phyloP scores from a whole-genome alignment of 2,888 invertebrate species.

The Clivina fossor region DNA sequence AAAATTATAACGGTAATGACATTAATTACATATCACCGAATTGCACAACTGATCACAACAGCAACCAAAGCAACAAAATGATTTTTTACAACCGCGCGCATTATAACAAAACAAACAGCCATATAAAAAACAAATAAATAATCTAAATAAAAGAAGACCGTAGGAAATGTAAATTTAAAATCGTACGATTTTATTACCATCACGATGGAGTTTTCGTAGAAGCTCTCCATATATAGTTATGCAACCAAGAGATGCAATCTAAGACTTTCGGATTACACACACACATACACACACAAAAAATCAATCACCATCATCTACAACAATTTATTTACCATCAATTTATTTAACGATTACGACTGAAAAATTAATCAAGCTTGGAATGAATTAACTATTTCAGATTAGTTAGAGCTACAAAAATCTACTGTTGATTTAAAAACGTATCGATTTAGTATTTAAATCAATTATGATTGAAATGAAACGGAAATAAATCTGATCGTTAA shows the following conservation, averaged over 20 bases:
- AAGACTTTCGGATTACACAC: no score
- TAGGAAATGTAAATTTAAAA: conserved; percentile 26
- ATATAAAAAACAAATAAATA: background rate
- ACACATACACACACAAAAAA: conserved; percentile 11
- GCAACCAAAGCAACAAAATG: no score
- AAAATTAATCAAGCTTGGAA: conserved; percentile 22
- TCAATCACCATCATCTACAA: conserved; percentile 20
- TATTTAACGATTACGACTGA: conserved; percentile 26
- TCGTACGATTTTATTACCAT: conserved; percentile 25
- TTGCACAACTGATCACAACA: conserved; percentile 20
- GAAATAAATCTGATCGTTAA: no score
- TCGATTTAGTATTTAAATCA: no score
- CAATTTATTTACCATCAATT: conserved; percentile 25
- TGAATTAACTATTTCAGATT: no score
- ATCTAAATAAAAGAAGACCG: background rate
- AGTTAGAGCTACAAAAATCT: no score
- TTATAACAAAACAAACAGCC: background rate
- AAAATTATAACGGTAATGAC: conserved; percentile 31
- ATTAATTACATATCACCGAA: conserved; percentile 32
- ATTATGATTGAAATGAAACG: no score
- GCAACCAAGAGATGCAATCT: conserved; percentile 10
- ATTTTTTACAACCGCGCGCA: no score
- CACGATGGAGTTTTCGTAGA: conserved; percentile 23
- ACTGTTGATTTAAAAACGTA: no score
- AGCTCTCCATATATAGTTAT: conserved; percentile 11